These are phyloP conservation scores for Sinocyclocheilus maitianheensis DNA, from an alignment of 2,113 vertebrate species.

Conservation along the genomic window DNA sequence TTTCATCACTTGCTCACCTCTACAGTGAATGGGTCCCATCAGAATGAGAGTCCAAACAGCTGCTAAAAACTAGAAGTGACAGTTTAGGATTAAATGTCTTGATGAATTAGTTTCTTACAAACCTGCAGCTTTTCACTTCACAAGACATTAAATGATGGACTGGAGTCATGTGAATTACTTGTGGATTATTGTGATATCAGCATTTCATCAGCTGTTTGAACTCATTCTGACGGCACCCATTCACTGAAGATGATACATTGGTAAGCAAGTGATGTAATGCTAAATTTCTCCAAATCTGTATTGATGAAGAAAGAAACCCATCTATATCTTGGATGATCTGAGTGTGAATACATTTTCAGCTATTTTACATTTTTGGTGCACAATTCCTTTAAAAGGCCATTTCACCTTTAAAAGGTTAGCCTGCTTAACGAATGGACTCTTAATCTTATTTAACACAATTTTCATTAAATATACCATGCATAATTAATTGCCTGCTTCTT, in stretches of 20 bases:
- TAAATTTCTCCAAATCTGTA: background rate
- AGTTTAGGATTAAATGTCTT: too few relatives aligned
- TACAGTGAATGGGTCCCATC: background rate
- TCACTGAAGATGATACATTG: too few relatives aligned
- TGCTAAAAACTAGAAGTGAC: too few relatives aligned
- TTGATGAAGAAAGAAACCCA: background rate
- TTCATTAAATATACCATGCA: background rate
- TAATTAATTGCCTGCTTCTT: background rate
- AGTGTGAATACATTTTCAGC: background rate
- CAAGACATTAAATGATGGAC: background rate
- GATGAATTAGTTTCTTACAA: background rate
- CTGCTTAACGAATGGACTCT: background rate
- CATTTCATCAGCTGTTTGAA: too few relatives aligned
- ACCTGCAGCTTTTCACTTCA: background rate
- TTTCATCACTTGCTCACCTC: background rate
- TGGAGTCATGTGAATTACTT: too few relatives aligned
- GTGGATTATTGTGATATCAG: too few relatives aligned
- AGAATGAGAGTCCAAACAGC: background rate
- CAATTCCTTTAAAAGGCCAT: background rate
- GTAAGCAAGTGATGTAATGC: too few relatives aligned
- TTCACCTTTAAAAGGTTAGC: background rate
- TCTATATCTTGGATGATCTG: background rate
- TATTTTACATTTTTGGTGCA: background rate
- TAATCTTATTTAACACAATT: background rate
- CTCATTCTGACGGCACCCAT: too few relatives aligned